These are phyloP conservation scores for Lepus timidus DNA, from an alignment of 2,113 vertebrate genomes.

Conservation along the genomic window DNA sequence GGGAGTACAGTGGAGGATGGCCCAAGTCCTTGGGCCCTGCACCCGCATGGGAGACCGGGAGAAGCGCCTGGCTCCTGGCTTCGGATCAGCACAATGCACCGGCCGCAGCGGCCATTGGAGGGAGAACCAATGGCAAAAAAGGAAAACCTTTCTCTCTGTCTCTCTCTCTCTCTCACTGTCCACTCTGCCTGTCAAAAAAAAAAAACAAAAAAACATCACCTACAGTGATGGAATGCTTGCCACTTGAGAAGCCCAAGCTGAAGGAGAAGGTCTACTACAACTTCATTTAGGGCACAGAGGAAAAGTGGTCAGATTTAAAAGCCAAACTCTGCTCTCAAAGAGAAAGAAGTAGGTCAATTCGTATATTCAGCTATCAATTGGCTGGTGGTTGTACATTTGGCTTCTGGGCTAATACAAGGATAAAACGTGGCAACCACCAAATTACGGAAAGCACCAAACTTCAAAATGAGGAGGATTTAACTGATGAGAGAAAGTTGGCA, in stretches of 20 bases:
- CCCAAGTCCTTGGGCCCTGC: too few relatives aligned
- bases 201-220: neutral
- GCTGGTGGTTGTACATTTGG: neutral
- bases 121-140: too few relatives aligned
- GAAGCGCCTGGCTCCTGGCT: too few relatives aligned
- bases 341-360: neutral
- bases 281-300: neutral
- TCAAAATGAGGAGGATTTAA: neutral
- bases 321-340: slow-evolving; percentile 5
- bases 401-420: neutral
- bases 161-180: too few relatives aligned
- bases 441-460: neutral
- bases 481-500: neutral
- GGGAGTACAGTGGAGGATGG: too few relatives aligned
- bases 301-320: slow-evolving; percentile 11
- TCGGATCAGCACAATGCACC: too few relatives aligned
- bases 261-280: neutral
- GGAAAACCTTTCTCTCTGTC: too few relatives aligned
- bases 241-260: neutral
- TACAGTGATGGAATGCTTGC: neutral
- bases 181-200: too few relatives aligned
- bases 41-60: too few relatives aligned
- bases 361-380: neutral
- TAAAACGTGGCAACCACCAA: neutral
- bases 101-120: too few relatives aligned